Base-by-base conservation (phyloP, 2,113 vertebrate genomes). In the Nannospalax galili region DNA sequence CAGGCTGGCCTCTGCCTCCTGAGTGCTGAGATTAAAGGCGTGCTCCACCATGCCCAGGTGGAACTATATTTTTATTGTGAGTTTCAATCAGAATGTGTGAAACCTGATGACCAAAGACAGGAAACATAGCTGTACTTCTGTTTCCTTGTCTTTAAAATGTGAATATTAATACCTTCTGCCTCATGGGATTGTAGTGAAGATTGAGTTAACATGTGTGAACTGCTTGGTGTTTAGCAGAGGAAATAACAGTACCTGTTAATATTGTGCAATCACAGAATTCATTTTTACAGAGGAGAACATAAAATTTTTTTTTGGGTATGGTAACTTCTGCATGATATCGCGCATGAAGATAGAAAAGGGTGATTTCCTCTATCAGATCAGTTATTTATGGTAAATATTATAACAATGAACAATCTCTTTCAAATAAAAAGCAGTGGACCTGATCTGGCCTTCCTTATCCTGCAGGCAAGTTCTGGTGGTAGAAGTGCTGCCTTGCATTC, bases 81-180 rank as follows among this genome's bases (percentile, higher is more conserved):
- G 6, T 88, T 95, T 84, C 56, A 92, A 69, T 91, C 19, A 75
- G 58, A 95, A 86, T 85, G 19, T 69, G 95, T 91, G 82, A 92
- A 93, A 90, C 69, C 52, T 74, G 79, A 4, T 79, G 89, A 86
- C 56, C 45, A 65, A 86, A 7, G 77, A 90, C 45, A 91, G 90
- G 17, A 81, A 78, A 78, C 85, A 42, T 28, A 52, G 72, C 30
- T 90, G 1, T 70, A 19, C 28, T 97, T 95, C 56, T 84, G 26
- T 92, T 92, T 94, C 11, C 6, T 93, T 90, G 60, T 48, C 45
- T 90, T 96, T 89, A 84, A 97, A 84, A 78, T 94, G 69, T 56
- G 56, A 3, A n/a, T 92, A 77, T 60, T 88, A 87, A 40, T 70
- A 77, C 28, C 94, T 82, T 77, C 81, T 95, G 86, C 52, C 45